Evolutionary conservation across 2,888 invertebrate species (phyloP).

Genomic region (Serrognathus titanus): DNA sequence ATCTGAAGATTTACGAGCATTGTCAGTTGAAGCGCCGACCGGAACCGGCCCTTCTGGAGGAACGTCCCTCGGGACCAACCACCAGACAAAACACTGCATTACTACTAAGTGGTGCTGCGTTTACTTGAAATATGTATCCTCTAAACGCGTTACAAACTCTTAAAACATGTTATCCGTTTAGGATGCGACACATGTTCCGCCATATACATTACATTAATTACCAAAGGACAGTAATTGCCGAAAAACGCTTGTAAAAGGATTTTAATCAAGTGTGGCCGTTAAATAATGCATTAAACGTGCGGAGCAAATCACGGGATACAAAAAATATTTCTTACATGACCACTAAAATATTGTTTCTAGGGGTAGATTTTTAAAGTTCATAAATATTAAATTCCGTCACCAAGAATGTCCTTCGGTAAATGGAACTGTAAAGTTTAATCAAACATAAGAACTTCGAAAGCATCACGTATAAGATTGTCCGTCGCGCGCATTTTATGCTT

Average conservation of each 20-base stretch:
- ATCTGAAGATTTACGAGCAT: conserved; percentile 39
- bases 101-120: conserved; percentile 36
- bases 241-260: neutral
- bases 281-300: conserved; percentile 8
- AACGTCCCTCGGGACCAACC: conserved; percentile 37
- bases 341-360: no score
- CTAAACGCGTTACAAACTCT: conserved; percentile 13
- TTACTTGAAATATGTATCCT: conserved; percentile 19
- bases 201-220: conserved; percentile 10
- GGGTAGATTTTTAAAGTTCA: no score
- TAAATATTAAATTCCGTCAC: no score
- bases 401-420: no score
- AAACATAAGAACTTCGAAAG: no score
- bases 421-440: no score
- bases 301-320: neutral
- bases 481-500: no score
- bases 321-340: no score
- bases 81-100: conserved; percentile 47
- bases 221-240: conserved; percentile 3
- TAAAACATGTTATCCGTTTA: conserved; percentile 5
- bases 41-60: conserved; percentile 36
- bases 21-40: conserved; percentile 42
- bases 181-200: conserved; percentile 5
- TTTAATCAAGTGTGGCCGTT: conserved; percentile 1
- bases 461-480: no score